These are phyloP conservation scores for Dicycla oo DNA, from an alignment of 2,888 invertebrate genomes.

Conservation along the genomic window DNA sequence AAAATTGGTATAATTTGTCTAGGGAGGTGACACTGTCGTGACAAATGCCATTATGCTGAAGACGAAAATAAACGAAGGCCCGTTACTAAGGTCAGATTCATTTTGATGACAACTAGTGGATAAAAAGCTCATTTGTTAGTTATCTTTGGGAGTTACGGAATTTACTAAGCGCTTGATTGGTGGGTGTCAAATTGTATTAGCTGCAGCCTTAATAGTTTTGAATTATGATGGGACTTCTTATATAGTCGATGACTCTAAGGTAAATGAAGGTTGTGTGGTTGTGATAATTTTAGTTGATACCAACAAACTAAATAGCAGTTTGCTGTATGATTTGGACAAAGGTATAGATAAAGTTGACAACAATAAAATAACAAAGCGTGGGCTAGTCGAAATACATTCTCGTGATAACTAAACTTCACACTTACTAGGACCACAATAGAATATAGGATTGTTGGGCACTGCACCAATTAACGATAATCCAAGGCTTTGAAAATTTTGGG, in stretches of 20 bases:
- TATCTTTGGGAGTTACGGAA: neutral
- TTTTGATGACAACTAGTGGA: constrained; percentile 40
- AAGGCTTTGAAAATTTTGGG: neutral
- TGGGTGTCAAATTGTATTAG: constrained; percentile 5
- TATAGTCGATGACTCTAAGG: neutral
- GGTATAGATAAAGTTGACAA: neutral
- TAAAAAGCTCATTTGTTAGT: constrained; percentile 30
- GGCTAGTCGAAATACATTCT: neutral
- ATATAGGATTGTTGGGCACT: too few relatives aligned
- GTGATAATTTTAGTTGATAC: neutral
- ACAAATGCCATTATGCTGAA: constrained; percentile 63
- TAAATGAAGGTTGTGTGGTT: neutral
- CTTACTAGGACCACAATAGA: neutral
- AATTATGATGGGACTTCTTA: neutral
- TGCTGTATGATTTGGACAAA: neutral
- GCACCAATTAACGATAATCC: neutral
- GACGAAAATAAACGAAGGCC: constrained; percentile 64
- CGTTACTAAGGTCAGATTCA: constrained; percentile 50
- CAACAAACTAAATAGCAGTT: neutral
- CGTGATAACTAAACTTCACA: neutral
- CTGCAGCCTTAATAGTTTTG: neutral
- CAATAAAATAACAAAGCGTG: neutral
- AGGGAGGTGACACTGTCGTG: constrained; percentile 64
- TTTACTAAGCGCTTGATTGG: constrained; percentile 2
- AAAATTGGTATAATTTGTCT: constrained; percentile 66